Evolutionary conservation across 2,113 vertebrate species (phyloP).

Genomic region (Xenopus borealis): DNA sequence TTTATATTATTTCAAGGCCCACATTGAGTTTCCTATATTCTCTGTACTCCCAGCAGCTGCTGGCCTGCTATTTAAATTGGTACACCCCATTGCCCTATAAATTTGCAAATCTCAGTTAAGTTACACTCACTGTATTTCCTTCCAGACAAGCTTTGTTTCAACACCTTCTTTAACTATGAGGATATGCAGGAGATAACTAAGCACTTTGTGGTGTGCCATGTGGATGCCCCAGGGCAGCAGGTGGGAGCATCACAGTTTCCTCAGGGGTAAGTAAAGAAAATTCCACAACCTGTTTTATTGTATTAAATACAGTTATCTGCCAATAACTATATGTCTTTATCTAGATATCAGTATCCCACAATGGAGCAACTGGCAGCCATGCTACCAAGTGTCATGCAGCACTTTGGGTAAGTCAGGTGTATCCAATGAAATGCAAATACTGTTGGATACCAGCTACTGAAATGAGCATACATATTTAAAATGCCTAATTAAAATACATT

Average conservation of each 20-base stretch:
- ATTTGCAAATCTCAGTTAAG: too few species aligned
- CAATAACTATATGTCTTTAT: neutral
- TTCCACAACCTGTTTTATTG: neutral
- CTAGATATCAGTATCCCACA: conserved; percentile 93
- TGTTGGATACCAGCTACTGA: too few species aligned
- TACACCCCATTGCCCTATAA: too few species aligned
- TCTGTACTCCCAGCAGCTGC: too few species aligned
- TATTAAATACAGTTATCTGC: neutral
- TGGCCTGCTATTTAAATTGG: too few species aligned
- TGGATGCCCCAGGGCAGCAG: conserved; percentile 90
- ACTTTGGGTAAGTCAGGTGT: conserved; percentile 82
- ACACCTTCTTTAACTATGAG: conserved; percentile 90
- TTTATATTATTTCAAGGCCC: too few species aligned
- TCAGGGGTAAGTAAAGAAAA: conserved; percentile 78
- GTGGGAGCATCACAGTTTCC: conserved; percentile 87
- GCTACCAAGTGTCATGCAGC: conserved; percentile 90
- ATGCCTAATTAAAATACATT: neutral
- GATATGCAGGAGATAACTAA: conserved; percentile 99
- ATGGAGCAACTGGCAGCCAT: conserved; percentile 96
- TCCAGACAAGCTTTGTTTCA: conserved; percentile 97
- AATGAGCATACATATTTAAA: too few species aligned
- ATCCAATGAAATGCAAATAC: neutral
- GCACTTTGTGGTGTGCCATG: conserved; percentile 94
- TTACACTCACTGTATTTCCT: neutral
- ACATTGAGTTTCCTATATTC: too few species aligned